phyloP scores from a whole-genome alignment of 2,797 vertebrate species.

The Gorsachius magnificus region DNA sequence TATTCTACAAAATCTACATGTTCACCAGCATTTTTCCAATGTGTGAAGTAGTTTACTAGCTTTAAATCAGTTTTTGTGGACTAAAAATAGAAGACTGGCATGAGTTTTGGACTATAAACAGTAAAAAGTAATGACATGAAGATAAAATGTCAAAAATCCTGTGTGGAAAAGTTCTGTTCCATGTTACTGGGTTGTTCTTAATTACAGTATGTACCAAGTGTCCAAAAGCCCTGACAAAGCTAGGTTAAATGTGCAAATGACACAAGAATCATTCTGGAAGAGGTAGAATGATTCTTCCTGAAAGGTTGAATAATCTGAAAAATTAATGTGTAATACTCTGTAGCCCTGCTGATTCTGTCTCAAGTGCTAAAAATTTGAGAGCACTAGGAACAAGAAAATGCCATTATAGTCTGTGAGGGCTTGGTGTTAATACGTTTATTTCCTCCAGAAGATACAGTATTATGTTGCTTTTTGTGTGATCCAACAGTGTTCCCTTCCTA shows the following conservation, averaged over 20 bases:
- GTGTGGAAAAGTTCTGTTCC: neutral
- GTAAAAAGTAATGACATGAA: neutral
- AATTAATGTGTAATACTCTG: neutral
- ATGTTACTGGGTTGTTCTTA: neutral
- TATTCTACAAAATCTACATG: neutral
- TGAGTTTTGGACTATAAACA: neutral
- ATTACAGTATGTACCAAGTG: neutral
- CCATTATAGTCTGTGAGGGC: neutral
- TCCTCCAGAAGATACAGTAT: neutral
- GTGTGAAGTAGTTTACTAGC: neutral
- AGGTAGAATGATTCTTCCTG: neutral
- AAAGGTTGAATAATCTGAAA: slow-evolving; percentile 28
- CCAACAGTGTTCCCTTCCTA: neutral
- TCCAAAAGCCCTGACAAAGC: neutral
- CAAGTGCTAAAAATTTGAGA: neutral
- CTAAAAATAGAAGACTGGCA: neutral
- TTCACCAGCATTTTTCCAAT: neutral
- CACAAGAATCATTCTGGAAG: neutral
- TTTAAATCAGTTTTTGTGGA: neutral
- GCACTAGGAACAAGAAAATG: neutral
- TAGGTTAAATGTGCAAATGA: neutral
- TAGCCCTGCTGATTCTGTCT: neutral
- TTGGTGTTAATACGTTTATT: neutral
- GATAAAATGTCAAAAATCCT: neutral
- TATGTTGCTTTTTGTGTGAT: neutral